A percentile compares a stretch with the other conserved stretches of the same genome.
Evolutionary conservation across 2,113 vertebrate genomes (phyloP).

Genomic region (Bambusicola thoracicus): DNA sequence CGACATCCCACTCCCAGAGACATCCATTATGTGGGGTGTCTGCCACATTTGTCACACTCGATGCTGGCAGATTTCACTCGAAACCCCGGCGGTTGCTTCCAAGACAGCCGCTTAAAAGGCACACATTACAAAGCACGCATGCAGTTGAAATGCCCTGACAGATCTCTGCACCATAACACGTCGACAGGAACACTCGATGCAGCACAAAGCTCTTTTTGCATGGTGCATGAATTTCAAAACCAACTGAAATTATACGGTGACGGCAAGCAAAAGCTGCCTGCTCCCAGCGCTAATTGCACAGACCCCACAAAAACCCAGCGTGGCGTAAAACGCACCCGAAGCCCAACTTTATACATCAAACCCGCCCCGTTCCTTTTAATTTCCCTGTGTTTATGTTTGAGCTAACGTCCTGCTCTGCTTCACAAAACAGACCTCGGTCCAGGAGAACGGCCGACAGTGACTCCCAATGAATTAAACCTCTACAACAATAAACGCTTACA

Average conservation of each 20-base stretch:
- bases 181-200: not conserved
- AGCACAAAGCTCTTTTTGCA: conserved; percentile 30
- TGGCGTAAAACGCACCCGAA: conserved; percentile 1
- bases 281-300: not conserved
- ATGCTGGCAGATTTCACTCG: conserved; percentile 36
- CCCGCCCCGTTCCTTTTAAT: conserved; percentile 12
- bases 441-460: conserved; percentile 31
- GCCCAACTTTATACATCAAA: conserved; percentile 8
- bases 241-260: conserved; percentile 16
- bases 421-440: conserved; percentile 27
- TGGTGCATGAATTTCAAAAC: not conserved
- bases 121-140: conserved; percentile 27
- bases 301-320: not conserved
- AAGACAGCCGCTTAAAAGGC: conserved; percentile 67
- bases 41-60: conserved; percentile 51
- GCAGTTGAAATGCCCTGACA: conserved; percentile 31
- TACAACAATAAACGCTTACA: conserved; percentile 43
- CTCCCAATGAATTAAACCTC: conserved; percentile 44
- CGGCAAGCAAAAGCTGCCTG: not conserved
- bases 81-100: conserved; percentile 53
- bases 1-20: conserved; percentile 39
- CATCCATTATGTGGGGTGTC: conserved; percentile 48
- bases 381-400: conserved; percentile 55
- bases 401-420: conserved; percentile 48
- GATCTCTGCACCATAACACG: not conserved